Evolutionary conservation across 2,888 invertebrate genomes (phyloP).

Genomic region (Oscheius sp.): DNA sequence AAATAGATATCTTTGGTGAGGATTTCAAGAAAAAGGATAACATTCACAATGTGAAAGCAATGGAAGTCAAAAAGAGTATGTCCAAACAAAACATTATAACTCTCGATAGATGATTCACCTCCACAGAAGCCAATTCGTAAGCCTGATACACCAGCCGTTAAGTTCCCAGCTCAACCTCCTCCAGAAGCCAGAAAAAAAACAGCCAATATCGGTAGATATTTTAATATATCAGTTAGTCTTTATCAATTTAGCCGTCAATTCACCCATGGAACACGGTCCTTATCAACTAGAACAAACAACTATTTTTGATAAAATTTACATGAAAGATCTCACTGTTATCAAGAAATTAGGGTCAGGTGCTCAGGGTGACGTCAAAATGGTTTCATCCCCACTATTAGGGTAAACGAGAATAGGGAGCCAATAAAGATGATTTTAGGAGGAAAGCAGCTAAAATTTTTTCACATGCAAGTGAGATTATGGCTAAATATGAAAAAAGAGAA

Average conservation of each 20-base stretch:
- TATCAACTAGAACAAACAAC: constrained; percentile 10
- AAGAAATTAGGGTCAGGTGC: constrained; percentile 20
- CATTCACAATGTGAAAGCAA: too few relatives aligned
- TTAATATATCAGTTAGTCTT: neutral
- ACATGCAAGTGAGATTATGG: constrained; percentile 2
- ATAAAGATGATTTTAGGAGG: constrained; percentile 3
- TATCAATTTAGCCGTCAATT: too few relatives aligned
- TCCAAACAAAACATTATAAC: too few relatives aligned
- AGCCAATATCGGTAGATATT: neutral
- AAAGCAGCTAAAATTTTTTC: constrained; percentile 24
- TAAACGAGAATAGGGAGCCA: neutral
- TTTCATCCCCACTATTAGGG: constrained; percentile 23
- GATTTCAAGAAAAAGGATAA: constrained; percentile 4
- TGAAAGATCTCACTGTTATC: constrained; percentile 14
- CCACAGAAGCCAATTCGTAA: neutral
- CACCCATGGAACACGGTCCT: neutral
- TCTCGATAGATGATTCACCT: too few relatives aligned
- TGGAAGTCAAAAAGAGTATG: neutral
- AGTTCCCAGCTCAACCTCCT: neutral
- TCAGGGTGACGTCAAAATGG: constrained; percentile 27
- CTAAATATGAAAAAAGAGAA: constrained; percentile 25
- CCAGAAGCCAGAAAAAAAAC: neutral
- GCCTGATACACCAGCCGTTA: neutral
- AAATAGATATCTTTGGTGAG: constrained; percentile 13
- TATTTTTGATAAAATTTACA: constrained; percentile 21